These are phyloP conservation scores for Drosophila neutralis DNA, from an alignment of 2,888 invertebrate genomes.

Conservation along the genomic window DNA sequence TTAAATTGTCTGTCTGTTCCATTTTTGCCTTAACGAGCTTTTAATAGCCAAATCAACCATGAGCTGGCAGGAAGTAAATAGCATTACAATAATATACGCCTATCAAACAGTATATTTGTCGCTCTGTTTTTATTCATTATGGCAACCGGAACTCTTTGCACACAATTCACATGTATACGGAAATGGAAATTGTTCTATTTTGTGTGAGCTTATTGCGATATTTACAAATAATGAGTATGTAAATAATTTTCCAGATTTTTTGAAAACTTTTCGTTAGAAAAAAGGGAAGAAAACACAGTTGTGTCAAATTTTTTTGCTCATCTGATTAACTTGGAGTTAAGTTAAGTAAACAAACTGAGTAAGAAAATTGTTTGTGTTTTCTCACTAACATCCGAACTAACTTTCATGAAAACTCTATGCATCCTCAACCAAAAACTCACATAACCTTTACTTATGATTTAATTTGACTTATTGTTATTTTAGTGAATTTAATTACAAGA, in stretches of 20 bases:
- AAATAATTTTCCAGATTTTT: background rate
- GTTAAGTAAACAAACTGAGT: background rate
- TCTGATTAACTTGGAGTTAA: too few relatives aligned
- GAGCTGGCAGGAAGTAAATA: background rate
- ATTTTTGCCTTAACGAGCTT: conserved; percentile 6
- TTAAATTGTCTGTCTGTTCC: background rate
- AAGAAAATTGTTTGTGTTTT: background rate
- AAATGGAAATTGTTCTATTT: too few relatives aligned
- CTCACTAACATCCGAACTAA: too few relatives aligned
- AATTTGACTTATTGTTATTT: too few relatives aligned
- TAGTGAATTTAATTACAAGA: too few relatives aligned
- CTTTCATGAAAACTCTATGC: too few relatives aligned
- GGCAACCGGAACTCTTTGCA: background rate
- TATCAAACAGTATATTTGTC: background rate
- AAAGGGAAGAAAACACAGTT: background rate
- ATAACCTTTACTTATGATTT: too few relatives aligned
- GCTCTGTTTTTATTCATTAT: background rate
- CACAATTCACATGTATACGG: background rate
- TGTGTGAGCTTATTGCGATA: background rate
- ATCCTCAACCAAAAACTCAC: too few relatives aligned
- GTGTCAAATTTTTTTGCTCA: background rate
- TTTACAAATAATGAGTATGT: background rate
- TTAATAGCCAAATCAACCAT: conserved; percentile 1
- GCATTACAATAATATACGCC: background rate
- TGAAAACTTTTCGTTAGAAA: background rate